Conservation (phyloP, 2,797 vertebrate species). For the Liasis olivaceus region DNA sequence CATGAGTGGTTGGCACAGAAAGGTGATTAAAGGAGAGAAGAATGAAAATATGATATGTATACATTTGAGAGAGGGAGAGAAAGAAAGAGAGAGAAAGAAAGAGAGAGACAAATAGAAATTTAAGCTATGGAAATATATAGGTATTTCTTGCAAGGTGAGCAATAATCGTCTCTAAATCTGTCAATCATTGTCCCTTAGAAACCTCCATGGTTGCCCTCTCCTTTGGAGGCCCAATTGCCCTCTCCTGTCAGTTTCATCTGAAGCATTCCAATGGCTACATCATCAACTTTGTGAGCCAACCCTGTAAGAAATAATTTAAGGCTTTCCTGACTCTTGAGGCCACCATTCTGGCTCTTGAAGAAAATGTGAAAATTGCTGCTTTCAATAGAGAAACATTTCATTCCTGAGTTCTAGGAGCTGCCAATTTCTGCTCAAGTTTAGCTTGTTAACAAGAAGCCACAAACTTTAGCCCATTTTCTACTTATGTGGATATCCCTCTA, state of each 20-base stretch:
- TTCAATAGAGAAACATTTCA: not conserved
- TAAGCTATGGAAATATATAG: not conserved
- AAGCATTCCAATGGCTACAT: not conserved
- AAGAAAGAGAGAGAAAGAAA: too few relatives aligned
- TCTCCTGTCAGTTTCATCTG: slow-evolving; percentile 6
- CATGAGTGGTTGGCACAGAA: slow-evolving; percentile 27
- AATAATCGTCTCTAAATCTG: slow-evolving; percentile 38
- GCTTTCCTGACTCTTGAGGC: not conserved
- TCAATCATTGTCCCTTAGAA: slow-evolving; percentile 46
- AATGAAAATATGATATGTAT: slow-evolving; percentile 6
- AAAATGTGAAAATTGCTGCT: slow-evolving; percentile 11
- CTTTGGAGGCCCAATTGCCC: not conserved
- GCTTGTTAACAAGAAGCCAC: not conserved
- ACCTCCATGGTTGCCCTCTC: slow-evolving; percentile 1
- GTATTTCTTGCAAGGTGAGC: not conserved
- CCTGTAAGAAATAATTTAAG: slow-evolving; percentile 14
- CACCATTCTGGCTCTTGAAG: not conserved
- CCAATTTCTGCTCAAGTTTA: not conserved
- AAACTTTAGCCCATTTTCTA: not conserved
- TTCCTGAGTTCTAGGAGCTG: not conserved
- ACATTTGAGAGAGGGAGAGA: slow-evolving; percentile 14
- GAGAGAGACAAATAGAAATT: slow-evolving; percentile 14
- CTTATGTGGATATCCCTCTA: not conserved
- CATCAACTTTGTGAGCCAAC: slow-evolving; percentile 16
- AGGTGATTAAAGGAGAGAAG: slow-evolving; percentile 19